These are phyloP conservation scores for Toxotes chatareus DNA, from an alignment of 2,113 vertebrate genomes.

Conservation along the genomic window DNA sequence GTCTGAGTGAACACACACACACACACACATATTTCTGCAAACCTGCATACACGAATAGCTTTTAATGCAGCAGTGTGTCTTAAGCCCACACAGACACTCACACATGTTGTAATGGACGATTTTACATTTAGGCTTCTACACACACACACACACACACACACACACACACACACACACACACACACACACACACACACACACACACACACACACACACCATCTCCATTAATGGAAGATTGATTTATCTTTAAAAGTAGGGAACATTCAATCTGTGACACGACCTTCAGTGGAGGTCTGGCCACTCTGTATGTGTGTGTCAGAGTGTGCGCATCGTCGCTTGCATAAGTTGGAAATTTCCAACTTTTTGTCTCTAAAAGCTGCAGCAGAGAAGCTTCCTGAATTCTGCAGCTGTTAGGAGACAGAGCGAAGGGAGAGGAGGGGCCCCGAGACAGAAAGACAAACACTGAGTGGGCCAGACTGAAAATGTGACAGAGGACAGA, in stretches of 20 bases:
- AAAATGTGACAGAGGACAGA: conserved; percentile 45
- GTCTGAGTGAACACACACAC: conserved; percentile 42
- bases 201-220: conserved; percentile 17
- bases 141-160: conserved; percentile 7
- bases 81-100: conserved; percentile 5
- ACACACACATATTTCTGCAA: conserved; percentile 9
- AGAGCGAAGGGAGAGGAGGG: not conserved
- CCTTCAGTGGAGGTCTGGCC: conserved; percentile 53
- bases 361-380: conserved; percentile 38
- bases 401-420: not conserved
- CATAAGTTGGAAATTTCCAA: conserved; percentile 25
- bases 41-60: not conserved
- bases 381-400: conserved; percentile 18
- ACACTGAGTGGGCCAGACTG: conserved; percentile 7
- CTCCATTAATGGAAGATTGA: conserved; percentile 74
- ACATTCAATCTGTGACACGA: conserved; percentile 72
- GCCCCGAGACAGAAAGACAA: not conserved
- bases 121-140: conserved; percentile 10
- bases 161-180: conserved; percentile 27
- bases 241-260: conserved; percentile 74
- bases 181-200: not conserved
- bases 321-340: conserved; percentile 37
- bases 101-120: conserved; percentile 21
- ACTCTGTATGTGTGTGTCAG: conserved; percentile 14
- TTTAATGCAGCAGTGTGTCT: conserved; percentile 18